Base-by-base conservation (phyloP, 2,113 vertebrate genomes). In the Tursiops truncatus region DNA sequence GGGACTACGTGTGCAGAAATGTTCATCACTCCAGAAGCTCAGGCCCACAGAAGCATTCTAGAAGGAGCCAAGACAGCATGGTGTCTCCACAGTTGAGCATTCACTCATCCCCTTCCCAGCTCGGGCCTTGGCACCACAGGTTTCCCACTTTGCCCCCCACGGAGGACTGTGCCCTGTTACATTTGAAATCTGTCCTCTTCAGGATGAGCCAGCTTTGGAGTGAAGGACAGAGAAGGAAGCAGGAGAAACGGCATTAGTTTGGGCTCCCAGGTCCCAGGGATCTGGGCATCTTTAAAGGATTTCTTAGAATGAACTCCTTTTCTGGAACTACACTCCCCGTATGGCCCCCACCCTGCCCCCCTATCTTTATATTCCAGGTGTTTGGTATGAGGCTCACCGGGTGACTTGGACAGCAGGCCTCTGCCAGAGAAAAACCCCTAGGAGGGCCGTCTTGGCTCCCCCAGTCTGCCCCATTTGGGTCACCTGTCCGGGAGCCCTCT, bases 21-120 rank as follows among this genome's bases (percentile, higher is more conserved):
- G 33, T 28, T 91, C 53, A 62, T 85, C 44, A 77, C 77, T 93
- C 71, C n/a, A 93, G 71, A 90, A 96, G 73, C 62, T 94, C n/a
- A 60, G 47, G 23, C 31, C 28, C 47, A 26, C 85, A 71, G 20
- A 95, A 70, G 63, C 58, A 50, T 68, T 60, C 67, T 85, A 84
- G 17, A 80, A 90, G 65, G 50, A 71, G 36, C 15, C 53, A 20
- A 44, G 70, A 71, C 25, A 38, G 58, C 21, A 5, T 0, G 15
- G 36, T 44, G 26, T 23, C 14, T 23, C 31, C 63, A 8, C 1
- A 1, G 36, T 31, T 58, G 25, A 31, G 38, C 47, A 26, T 62
- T 26, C 47, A 50, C 23, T 79, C 6, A 31, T 6, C n/a, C 1
- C 38, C 36, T 90, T 89, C 71, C n/a, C 31, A 28, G 5, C 2